Evolutionary conservation across 1,140 invertebrate species (phyloP).

Genomic region (Rhopalosiphum padi): DNA sequence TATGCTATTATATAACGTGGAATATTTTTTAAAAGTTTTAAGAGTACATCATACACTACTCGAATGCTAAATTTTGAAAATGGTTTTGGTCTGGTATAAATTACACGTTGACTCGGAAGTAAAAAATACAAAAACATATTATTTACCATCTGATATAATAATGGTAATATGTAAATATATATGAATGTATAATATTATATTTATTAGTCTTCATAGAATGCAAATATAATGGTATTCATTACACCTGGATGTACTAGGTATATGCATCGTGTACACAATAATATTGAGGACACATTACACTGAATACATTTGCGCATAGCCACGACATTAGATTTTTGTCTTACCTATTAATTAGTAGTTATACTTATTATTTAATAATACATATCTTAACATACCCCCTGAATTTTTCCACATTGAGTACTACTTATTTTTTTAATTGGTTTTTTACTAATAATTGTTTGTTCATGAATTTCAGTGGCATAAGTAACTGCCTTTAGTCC

Average conservation of each 20-base stretch:
- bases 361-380: no score
- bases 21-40: not conserved
- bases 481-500: not conserved
- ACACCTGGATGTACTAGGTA: not conserved
- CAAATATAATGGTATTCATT: not conserved
- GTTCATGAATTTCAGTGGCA: no score
- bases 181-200: not conserved
- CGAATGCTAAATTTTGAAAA: not conserved
- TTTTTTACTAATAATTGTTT: no score
- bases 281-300: not conserved
- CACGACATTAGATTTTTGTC: not conserved
- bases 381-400: no score
- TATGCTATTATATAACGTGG: not conserved
- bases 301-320: not conserved
- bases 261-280: not conserved
- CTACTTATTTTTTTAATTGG: no score
- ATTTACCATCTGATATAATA: constrained; percentile 9
- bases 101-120: not conserved
- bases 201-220: not conserved
- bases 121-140: not conserved
- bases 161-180: not conserved
- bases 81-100: not conserved
- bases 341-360: not conserved
- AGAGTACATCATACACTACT: not conserved
- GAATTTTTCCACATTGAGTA: no score